Evolutionary conservation across 2,888 invertebrate genomes (phyloP).

Genomic region (Calameuta idolon): DNA sequence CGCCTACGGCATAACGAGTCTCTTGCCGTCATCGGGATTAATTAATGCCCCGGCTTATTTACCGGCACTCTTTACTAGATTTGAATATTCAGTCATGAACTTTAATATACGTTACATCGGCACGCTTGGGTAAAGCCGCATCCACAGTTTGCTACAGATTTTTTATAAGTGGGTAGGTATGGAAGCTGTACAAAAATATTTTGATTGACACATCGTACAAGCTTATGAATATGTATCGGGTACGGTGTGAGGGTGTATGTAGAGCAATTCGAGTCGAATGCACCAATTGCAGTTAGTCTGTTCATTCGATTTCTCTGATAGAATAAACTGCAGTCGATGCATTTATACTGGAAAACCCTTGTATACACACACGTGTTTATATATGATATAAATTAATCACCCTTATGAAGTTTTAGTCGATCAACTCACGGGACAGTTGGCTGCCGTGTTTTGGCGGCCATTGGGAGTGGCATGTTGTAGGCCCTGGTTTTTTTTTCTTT

Average conservation of each 20-base stretch:
- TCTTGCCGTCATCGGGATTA: slow-evolving; percentile 1
- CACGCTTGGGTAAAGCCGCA: background rate
- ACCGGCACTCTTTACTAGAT: background rate
- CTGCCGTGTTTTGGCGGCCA: background rate
- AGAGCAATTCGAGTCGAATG: background rate
- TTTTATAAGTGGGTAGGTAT: background rate
- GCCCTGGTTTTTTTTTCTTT: no score
- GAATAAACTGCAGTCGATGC: background rate
- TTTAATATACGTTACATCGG: background rate
- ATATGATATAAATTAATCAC: slow-evolving; percentile 38
- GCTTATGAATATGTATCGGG: no score
- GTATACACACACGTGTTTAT: no score
- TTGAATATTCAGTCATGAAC: background rate
- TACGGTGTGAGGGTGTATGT: no score
- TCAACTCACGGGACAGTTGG: slow-evolving; percentile 25
- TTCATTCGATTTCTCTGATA: background rate
- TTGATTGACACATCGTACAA: background rate
- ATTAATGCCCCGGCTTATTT: background rate
- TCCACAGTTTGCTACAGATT: background rate
- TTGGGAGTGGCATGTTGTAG: background rate
- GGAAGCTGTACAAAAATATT: background rate
- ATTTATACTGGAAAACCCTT: background rate
- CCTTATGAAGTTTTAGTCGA: slow-evolving; percentile 39
- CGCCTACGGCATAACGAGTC: slow-evolving; percentile 1
- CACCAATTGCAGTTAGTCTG: background rate